Evolutionary conservation across 2,113 vertebrate species (phyloP), one percentile per base, ranked within the genome.

Genomic region (Macrotis lagotis): DNA sequence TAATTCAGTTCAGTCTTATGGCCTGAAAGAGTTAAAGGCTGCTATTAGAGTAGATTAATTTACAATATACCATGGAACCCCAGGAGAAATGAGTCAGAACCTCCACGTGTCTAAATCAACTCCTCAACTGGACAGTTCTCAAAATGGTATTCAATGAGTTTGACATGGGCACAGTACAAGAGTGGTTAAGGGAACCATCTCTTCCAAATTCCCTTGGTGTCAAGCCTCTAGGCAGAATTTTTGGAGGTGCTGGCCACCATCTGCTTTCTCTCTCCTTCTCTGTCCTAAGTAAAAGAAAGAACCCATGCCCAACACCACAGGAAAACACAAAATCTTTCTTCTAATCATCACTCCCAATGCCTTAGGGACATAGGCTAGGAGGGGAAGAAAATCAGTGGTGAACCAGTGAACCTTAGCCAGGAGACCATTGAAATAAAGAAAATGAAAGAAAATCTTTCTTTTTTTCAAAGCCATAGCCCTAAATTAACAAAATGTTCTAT

Each of bases 91-190:
- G 83, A 95, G 92, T 94, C 94, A 94, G 95, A 95, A 95, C 96
- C 95, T 96, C 95, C 19, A 25, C 93, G 31, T 59, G 44, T 37
- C 92, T 97, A 98, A 98, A 98, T 98, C 96, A 97, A 51, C 83
- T 90, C 92, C 48, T 95, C 88, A 66, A 52, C 50, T 4, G 25
- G 93, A 92, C 31, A 66, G 59, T 66, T 66, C 59, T 66, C 96
- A 94, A 96, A 96, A 90, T 92, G 96, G 93, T 50, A 53, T 74
- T 83, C 66, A 83, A 24, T 2, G 19, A 37, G 95, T 90, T 93
- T 50, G 55, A 89, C 50, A 74, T 47, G 88, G 88, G 92, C 74
- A 93, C 89, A 97, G 90, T 89, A 90, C 25, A n/a, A 26, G 83
- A 95, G 92, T 9, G n/a, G 6, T 44, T 83, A 44, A 19, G n/a